phyloP scores from a whole-genome alignment of 2,888 invertebrate genomes.

The Xestia rhomboidea region DNA sequence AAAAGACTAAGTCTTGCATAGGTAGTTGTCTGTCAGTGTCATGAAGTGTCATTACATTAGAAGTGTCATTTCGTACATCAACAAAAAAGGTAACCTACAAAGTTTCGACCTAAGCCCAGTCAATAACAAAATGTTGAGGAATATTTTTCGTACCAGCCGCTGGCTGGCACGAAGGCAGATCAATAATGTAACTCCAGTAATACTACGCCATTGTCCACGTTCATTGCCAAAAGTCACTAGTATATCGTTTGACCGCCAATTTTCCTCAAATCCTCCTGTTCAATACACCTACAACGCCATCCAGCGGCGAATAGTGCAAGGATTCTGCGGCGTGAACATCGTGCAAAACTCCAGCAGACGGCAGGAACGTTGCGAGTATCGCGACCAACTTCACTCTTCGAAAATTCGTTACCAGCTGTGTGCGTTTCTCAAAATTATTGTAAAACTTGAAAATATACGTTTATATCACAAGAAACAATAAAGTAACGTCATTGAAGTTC shows the following conservation, averaged over 20 bases:
- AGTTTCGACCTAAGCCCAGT: conserved; percentile 8
- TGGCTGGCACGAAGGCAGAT: conserved; percentile 83
- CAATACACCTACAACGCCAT: no score
- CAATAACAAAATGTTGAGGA: conserved; percentile 80
- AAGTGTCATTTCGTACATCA: conserved; percentile 51
- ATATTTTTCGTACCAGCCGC: conserved; percentile 84
- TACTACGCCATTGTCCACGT: conserved; percentile 63
- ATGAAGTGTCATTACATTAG: conserved; percentile 5
- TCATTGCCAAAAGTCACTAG: conserved; percentile 24
- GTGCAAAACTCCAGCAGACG: no score
- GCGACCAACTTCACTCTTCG: no score
- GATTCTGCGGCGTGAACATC: no score
- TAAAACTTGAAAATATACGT: no score
- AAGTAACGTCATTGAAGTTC: no score
- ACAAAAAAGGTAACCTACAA: conserved; percentile 70
- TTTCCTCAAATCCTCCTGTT: conserved; percentile 55
- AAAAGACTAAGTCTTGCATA: conserved; percentile 34
- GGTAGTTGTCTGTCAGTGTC: background rate
- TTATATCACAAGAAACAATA: no score
- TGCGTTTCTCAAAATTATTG: no score
- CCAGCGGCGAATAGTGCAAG: no score
- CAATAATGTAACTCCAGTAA: conserved; percentile 77
- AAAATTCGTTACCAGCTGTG: no score
- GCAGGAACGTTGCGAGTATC: no score
- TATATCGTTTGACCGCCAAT: conserved; percentile 52